Evolutionary conservation across 1,140 invertebrate species (phyloP), one percentile per base, ranked within the genome.

Genomic region (Andricus grossulariae): DNA sequence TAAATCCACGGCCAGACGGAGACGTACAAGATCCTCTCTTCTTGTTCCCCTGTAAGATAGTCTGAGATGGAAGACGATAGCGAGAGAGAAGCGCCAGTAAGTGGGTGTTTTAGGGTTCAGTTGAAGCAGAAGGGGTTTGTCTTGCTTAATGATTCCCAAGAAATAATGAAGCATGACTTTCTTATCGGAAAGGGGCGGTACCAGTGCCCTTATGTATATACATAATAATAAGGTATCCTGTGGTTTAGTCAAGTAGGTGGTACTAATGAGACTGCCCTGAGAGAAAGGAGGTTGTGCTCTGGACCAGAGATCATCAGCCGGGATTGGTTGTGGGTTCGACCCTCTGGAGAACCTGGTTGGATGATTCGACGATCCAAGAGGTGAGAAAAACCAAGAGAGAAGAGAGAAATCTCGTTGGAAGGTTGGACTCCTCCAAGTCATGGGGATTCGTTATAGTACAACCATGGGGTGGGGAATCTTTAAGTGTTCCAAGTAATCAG

Each of bases 91-190:
- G 57, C 51, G 66, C 25, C 21, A 72, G 77, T 72, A 57, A 79
- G 75, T 82, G 73, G 84, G 83, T 73, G 82, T 75, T 76, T 81
- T 80, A 78, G 80, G 76, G 72, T 73, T 72, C 66, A 78, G 73
- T 50, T 39, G 72, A 72, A 70, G 76, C 73, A 80, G 78, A 76
- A 83, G 85, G 79, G 80, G 86, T 83, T 85, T 86, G 85, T 85
- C 84, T 86, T 70, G 86, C 85, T 88, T 88, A 87, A 90, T 90
- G 88, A 90, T 88, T 85, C 79, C 77, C 82, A 84, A 66, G 84
- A 88, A 89, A 90, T 90, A 90, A 89, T 90, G 88, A 90, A 89
- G 88, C 88, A 89, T 86, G 86, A 89, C 81, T 75, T 84, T 85
- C 82, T 84, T 81, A 82, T 82, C 74, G 72, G 73, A 78, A 80